These are phyloP conservation scores for Pagrus major DNA, from an alignment of 2,113 vertebrate genomes.

Conservation along the genomic window DNA sequence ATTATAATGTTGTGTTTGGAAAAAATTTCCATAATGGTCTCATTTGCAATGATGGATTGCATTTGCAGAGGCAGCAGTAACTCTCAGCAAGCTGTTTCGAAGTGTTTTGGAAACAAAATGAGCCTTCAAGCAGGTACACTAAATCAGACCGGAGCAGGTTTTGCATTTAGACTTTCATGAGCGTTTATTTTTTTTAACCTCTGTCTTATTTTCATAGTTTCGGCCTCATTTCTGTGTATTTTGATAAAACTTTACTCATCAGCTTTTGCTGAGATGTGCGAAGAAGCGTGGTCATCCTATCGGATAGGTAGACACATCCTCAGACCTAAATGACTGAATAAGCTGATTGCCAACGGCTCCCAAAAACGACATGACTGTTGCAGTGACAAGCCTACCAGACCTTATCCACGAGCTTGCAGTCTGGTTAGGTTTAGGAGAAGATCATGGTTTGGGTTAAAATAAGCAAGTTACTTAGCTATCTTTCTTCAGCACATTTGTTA, in stretches of 20 bases:
- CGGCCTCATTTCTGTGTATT: not conserved
- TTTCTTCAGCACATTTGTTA: too few relatives aligned
- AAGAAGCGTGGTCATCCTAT: too few relatives aligned
- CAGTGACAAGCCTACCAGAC: too few relatives aligned
- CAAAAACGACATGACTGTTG: too few relatives aligned
- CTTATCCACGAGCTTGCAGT: too few relatives aligned
- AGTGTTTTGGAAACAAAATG: slow-evolving; percentile 26
- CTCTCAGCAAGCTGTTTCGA: slow-evolving; percentile 16
- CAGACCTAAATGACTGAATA: too few relatives aligned
- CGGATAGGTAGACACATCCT: too few relatives aligned
- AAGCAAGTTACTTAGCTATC: too few relatives aligned
- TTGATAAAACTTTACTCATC: not conserved
- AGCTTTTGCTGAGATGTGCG: too few relatives aligned
- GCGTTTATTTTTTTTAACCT: not conserved
- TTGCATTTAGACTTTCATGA: not conserved
- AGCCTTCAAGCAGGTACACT: slow-evolving; percentile 29
- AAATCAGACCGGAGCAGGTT: not conserved
- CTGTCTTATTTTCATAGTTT: not conserved
- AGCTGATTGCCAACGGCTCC: too few relatives aligned
- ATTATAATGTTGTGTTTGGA: slow-evolving; percentile 23
- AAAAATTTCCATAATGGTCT: slow-evolving; percentile 10
- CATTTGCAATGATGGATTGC: slow-evolving; percentile 39
- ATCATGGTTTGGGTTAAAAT: too few relatives aligned
- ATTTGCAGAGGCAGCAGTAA: slow-evolving; percentile 11
- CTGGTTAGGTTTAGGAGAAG: too few relatives aligned